These are phyloP conservation scores for Corythornis madagascariensis DNA, from an alignment of 2,113 vertebrate species.

Conservation along the genomic window DNA sequence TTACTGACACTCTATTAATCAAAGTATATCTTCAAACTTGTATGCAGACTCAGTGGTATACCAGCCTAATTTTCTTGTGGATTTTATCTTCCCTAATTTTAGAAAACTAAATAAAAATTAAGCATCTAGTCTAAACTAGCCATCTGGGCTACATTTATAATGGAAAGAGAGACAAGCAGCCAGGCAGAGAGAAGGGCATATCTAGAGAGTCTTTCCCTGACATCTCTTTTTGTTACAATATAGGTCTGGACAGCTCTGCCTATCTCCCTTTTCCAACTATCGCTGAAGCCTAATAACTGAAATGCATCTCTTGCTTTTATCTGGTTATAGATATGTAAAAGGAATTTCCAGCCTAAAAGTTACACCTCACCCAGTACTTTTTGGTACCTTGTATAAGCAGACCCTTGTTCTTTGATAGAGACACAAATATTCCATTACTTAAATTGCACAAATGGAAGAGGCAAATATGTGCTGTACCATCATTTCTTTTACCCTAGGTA, in stretches of 20 bases:
- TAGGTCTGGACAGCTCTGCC: neutral
- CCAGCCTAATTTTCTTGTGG: neutral
- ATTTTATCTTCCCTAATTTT: neutral
- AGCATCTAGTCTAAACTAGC: neutral
- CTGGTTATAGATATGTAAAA: neutral
- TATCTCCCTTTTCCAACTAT: neutral
- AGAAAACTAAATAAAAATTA: neutral
- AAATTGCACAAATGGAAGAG: neutral
- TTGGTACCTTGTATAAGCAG: neutral
- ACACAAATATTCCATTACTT: neutral
- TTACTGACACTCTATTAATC: neutral
- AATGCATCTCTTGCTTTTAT: neutral
- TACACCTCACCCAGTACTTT: neutral
- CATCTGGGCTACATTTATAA: neutral
- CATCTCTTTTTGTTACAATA: neutral
- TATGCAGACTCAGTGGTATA: neutral
- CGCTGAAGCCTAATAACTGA: neutral
- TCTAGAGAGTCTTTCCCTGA: neutral
- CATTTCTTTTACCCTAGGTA: neutral
- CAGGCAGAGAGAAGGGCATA: neutral
- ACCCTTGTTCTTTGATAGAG: neutral
- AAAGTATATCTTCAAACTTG: neutral
- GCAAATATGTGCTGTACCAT: neutral
- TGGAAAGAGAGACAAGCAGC: neutral
- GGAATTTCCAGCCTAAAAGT: neutral